phyloP scores from a whole-genome alignment of 2,113 vertebrate species.

The Marmota monax region DNA sequence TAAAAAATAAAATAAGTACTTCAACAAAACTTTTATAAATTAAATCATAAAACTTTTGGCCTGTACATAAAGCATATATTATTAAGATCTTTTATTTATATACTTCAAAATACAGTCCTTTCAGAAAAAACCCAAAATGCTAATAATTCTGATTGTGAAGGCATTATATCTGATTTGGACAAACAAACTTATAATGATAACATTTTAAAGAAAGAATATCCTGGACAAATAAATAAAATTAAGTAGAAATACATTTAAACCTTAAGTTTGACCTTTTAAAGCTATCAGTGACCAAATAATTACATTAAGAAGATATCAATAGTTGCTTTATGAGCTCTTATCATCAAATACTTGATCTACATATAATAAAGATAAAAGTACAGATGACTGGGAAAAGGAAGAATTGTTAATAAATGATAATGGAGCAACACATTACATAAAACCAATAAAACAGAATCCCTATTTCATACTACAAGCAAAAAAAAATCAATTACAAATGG shows the following conservation, averaged over 20 bases:
- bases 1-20: constrained; percentile 71
- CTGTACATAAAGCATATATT: constrained; percentile 14
- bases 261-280: constrained; percentile 53
- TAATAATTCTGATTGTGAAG: constrained; percentile 38
- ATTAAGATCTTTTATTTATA: neutral
- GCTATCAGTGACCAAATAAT: neutral
- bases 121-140: constrained; percentile 10
- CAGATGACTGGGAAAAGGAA: neutral
- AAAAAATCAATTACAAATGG: neutral
- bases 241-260: constrained; percentile 45
- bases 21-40: constrained; percentile 57
- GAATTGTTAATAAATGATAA: neutral
- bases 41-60: constrained; percentile 18
- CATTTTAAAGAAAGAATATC: constrained; percentile 60
- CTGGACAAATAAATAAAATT: neutral
- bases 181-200: constrained; percentile 19
- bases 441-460: neutral
- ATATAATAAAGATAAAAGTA: neutral
- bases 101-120: constrained; percentile 1
- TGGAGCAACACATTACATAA: neutral
- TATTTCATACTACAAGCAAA: neutral
- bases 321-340: neutral
- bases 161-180: constrained; percentile 24
- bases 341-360: neutral
- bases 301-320: neutral